Base-by-base conservation (phyloP, 1,140 invertebrate species). In the Drosophila serrata region DNA sequence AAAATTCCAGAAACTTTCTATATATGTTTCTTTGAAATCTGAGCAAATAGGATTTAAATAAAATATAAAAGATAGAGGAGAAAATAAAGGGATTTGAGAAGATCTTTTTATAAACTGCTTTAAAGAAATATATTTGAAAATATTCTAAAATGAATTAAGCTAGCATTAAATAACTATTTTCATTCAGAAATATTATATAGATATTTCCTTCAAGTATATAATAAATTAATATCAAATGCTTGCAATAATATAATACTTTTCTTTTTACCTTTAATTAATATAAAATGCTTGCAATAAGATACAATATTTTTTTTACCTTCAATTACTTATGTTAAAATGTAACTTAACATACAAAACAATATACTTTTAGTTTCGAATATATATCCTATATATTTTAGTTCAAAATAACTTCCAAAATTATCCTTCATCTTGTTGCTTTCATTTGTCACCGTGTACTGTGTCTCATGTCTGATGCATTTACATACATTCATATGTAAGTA, bases 401-500 rank as follows among this genome's bases (percentile, higher is more conserved):
- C n/a, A n/a, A n/a, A n/a, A n/a, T n/a, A n/a, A n/a, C n/a, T n/a
- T 0, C 13, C 0, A 0, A 11, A 17, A 7, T 31, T 2, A 22
- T 19, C n/a, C n/a, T n/a, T 33, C 3, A 31, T 3, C 5, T 17
- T 5, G 0, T 5, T 17, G 1, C 29, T 1, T 6, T 15, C 11
- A 7, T 56, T 56, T 43, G 1, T 0, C 55, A 1, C 13, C 5
- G 62, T 64, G 62, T 64, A 64, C 15, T 8, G n/a, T n/a, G n/a
- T 13, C 7, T 12, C 6, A 11, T 7, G 45, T 27, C 29, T 13
- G 29, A 31, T 57, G 42, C 64, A 63, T 63, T 42, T 27, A 63
- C 63, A 48, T 27, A 67, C 46, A 43, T 35, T 22, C 46, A 69
- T 55, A 49, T 67, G 62, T 43, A 45, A 55, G 65, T 61, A 43